Evolutionary conservation across 37 sponge, comb jelly and placozoan genomes (phyloP).

Genomic region (Bolinopsis microptera): DNA sequence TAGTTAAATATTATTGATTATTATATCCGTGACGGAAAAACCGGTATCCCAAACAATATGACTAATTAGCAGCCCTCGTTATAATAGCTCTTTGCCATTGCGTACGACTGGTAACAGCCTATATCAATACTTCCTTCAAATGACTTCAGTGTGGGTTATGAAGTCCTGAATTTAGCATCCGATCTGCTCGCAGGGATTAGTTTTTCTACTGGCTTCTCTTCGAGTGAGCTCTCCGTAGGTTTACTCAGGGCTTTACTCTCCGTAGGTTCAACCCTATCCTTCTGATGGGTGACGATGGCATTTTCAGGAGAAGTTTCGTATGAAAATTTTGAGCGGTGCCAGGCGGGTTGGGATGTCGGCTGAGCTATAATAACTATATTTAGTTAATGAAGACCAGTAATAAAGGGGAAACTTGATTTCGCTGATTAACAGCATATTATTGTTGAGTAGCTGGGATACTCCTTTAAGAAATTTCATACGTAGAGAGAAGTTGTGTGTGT

Average conservation of each 20-base stretch:
- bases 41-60: no score
- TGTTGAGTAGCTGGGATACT: not conserved
- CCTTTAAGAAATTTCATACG: not conserved
- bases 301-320: not conserved
- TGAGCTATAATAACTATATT: not conserved
- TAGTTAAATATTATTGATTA: not conserved
- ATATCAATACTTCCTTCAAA: not conserved
- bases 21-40: not conserved
- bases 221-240: not conserved
- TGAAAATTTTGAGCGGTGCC: not conserved
- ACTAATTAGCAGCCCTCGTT: no score
- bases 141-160: not conserved
- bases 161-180: not conserved
- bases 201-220: not conserved
- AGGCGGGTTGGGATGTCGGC: not conserved
- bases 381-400: not conserved
- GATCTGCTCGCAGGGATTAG: not conserved
- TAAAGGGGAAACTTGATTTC: not conserved
- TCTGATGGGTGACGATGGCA: not conserved
- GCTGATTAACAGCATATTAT: not conserved
- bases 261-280: not conserved
- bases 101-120: not conserved
- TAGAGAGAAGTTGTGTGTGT: not conserved
- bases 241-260: not conserved
- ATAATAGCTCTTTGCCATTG: no score